Evolutionary conservation across 2,888 invertebrate species (phyloP).

Genomic region (Patella caerulea): DNA sequence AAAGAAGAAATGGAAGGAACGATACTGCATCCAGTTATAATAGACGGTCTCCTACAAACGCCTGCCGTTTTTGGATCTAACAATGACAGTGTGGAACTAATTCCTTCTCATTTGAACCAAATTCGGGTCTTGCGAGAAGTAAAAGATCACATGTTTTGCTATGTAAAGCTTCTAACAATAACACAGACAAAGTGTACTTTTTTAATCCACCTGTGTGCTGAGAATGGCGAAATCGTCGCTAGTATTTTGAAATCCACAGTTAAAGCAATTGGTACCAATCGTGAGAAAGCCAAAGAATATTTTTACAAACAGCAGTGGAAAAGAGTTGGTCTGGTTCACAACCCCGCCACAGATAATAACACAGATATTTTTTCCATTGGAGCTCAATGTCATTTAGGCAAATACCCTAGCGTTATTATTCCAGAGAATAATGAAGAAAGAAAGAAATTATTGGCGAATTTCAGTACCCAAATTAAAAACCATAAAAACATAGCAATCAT

Average conservation of each 20-base stretch:
- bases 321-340: too few species aligned
- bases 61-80: slow-evolving; percentile 36
- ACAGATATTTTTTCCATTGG: too few species aligned
- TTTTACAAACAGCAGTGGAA: background rate
- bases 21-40: slow-evolving; percentile 45
- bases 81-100: slow-evolving; percentile 28
- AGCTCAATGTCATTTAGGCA: too few species aligned
- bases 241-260: slow-evolving; percentile 41
- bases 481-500: background rate
- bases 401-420: background rate
- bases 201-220: slow-evolving; percentile 40
- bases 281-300: background rate
- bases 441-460: background rate
- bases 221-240: slow-evolving; percentile 45
- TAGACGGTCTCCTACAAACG: slow-evolving; percentile 50
- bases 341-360: too few species aligned
- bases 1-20: slow-evolving; percentile 35
- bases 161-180: slow-evolving; percentile 29
- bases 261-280: background rate
- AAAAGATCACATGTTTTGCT: slow-evolving; percentile 41
- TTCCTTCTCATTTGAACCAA: background rate
- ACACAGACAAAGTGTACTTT: slow-evolving; percentile 40
- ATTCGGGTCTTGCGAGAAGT: slow-evolving; percentile 32
- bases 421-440: background rate
- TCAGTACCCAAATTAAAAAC: background rate